A percentile compares a stretch with the other conserved stretches of the same genome.
These are phyloP conservation scores for Tychaedon coryphoeus DNA, from an alignment of 2,113 vertebrate genomes.

Conservation along the genomic window DNA sequence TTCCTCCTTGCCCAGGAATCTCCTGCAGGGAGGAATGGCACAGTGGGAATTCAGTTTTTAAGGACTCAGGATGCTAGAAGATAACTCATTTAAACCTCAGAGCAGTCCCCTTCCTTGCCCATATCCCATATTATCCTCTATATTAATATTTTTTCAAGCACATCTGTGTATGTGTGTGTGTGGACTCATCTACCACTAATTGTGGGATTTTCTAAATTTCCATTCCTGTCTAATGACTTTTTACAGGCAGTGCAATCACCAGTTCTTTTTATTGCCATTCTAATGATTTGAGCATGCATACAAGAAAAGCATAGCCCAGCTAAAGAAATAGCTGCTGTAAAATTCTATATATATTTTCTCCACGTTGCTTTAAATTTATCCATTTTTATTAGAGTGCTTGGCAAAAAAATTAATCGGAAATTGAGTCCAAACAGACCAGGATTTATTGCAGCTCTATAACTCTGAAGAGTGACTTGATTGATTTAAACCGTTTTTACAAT, in stretches of 20 bases:
- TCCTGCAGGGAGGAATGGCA: background rate
- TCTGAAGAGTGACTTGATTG: background rate
- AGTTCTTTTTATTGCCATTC: background rate
- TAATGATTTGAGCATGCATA: background rate
- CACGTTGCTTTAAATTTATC: conserved; percentile 11
- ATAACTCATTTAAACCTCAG: background rate
- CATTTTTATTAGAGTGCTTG: conserved; percentile 35
- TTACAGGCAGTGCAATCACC: conserved; percentile 21
- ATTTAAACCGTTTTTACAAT: conserved; percentile 20
- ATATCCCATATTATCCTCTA: background rate
- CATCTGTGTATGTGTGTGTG: background rate
- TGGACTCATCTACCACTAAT: background rate
- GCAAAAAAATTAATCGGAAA: conserved; percentile 8
- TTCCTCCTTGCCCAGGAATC: background rate
- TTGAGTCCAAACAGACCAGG: background rate
- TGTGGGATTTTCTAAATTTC: background rate
- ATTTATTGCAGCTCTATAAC: background rate
- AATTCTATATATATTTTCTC: conserved; percentile 1
- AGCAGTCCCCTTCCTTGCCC: background rate
- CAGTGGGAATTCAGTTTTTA: background rate
- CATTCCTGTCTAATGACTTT: conserved; percentile 11
- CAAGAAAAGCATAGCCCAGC: background rate
- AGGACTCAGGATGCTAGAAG: background rate
- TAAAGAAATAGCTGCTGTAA: conserved; percentile 20
- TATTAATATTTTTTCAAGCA: background rate